phyloP scores from a whole-genome alignment of 2,113 vertebrate species.

The Apodemus speciosus region DNA sequence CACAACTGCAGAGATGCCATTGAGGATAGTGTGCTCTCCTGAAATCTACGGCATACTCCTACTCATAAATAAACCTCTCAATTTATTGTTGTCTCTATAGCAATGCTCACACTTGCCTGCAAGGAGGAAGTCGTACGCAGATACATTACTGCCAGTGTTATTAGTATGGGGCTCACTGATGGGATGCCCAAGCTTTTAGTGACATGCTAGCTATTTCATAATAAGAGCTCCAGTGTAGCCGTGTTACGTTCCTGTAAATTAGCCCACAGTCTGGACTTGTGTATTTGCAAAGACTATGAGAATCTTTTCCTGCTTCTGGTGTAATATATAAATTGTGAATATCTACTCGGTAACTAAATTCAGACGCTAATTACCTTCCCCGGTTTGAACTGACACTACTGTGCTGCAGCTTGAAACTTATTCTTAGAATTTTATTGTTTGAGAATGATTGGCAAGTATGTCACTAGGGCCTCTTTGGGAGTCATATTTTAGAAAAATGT shows the following conservation, averaged over 20 bases:
- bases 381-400: neutral
- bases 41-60: neutral
- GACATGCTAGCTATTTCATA: conserved; percentile 39
- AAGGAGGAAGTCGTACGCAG: neutral
- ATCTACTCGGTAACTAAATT: neutral
- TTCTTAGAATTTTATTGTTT: conserved; percentile 7
- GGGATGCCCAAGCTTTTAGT: neutral
- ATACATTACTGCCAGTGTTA: neutral
- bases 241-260: neutral
- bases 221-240: neutral
- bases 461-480: neutral
- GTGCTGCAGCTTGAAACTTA: neutral
- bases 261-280: neutral
- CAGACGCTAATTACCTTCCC: neutral
- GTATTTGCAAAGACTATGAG: neutral
- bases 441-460: neutral
- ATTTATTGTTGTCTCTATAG: neutral
- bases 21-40: neutral
- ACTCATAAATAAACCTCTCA: conserved; percentile 47
- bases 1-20: neutral
- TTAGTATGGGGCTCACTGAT: neutral
- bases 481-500: conserved; percentile 4
- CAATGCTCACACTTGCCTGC: neutral
- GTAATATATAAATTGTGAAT: neutral
- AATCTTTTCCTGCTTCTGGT: neutral